These are phyloP conservation scores for Ganaspis sp. DNA, from an alignment of 1,140 invertebrate genomes.

Conservation along the genomic window DNA sequence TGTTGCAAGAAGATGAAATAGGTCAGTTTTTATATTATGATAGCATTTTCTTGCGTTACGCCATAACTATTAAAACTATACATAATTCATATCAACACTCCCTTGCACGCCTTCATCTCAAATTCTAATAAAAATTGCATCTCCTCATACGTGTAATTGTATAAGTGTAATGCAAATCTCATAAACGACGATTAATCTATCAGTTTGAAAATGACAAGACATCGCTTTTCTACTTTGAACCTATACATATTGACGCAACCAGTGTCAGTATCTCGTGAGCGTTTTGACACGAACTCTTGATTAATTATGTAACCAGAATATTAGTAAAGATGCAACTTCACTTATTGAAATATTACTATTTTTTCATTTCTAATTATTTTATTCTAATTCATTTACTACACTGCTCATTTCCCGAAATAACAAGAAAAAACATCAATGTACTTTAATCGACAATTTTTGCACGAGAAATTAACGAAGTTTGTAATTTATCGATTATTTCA, in stretches of 20 bases:
- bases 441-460: no score
- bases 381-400: no score
- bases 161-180: constrained; percentile 19
- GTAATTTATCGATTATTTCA: no score
- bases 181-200: not conserved
- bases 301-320: not conserved
- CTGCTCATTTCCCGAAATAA: no score
- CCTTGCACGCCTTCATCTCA: constrained; percentile 16
- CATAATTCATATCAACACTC: constrained; percentile 21
- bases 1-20: constrained; percentile 44
- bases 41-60: constrained; percentile 53
- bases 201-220: constrained; percentile 2
- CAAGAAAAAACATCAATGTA: no score
- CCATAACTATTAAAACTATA: constrained; percentile 33
- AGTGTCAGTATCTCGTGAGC: constrained; percentile 4
- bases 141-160: not conserved
- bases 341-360: not conserved
- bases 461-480: no score
- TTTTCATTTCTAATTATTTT: no score
- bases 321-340: not conserved
- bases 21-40: constrained; percentile 54
- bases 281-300: not conserved
- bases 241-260: not conserved
- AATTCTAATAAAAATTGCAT: constrained; percentile 20
- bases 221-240: constrained; percentile 22